Evolutionary conservation across 2,888 invertebrate species (phyloP), one percentile per base, ranked within the genome.

Genomic region (Mechanitis mazaeus): DNA sequence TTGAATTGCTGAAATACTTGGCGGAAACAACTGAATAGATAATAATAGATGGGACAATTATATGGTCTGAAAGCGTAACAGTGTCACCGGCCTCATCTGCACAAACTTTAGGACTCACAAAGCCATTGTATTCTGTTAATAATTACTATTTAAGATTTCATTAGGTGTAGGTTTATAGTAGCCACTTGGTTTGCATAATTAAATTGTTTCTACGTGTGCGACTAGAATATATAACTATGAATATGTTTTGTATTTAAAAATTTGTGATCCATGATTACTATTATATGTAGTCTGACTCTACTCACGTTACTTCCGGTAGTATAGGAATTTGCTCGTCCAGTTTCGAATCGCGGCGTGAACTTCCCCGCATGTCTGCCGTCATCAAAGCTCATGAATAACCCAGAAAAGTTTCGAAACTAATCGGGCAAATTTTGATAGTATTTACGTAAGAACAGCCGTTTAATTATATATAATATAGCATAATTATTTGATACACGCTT

Each of bases 11-110:
- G 60, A 68, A 67, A 69, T 64, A 64, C 76, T 75, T 78, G 75
- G 76, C 80, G 85, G 85, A 84, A 85, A 81, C 70, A 75, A 75
- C 74, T 72, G 76, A 78, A 76, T 73, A 80, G 79, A 84, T 79
- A 83, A 80, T 84, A 70, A 74, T 71, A 69, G 76, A 75, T 72
- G 69, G 74, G 65, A 72, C 76, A 81, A 86, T 88, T 87, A 87
- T 81, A 87, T 85, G 85, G 81, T 87, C 70, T 75, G 76, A 71
- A 73, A 77, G 74, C 78, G 81, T 83, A 83, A 85, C 85, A 78
- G 72, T 80, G 88, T 86, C 77, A 82, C 73, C 80, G 83, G 78
- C 80, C 84, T 78, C 79, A 65, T 63, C 62, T 66, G 64, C 62
- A 64, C 63, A 50, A 58, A 61, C 42, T 68, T 67, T 61, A 64